Evolutionary conservation across 2,113 vertebrate genomes (phyloP), one percentile per base, ranked within the genome.

Genomic region (Alligator sinensis): DNA sequence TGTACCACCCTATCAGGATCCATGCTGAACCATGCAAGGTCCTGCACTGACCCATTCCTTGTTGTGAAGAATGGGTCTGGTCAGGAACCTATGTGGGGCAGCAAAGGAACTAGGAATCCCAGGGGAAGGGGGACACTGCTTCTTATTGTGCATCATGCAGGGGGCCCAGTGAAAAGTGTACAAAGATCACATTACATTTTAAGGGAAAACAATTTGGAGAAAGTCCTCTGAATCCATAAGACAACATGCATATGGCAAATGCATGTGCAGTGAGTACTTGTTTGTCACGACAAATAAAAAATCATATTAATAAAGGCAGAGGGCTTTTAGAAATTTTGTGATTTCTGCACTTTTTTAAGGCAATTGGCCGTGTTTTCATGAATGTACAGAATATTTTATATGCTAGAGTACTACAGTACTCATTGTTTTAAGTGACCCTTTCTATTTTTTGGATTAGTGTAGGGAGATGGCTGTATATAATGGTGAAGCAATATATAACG

Each of bases 271-370:
- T 58, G 78, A 89, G 22, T 25, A 59, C 28, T 47, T 55, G 54
- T 12, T 91, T 91, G 74, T 61, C 25, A 55, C 47, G 59, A 87
- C 60, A 92, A 68, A 15, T n/a, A 15, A 86, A 5, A 47, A 58
- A 81, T 47, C 60, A 68, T 6, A 68, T 47, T 77, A 93, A 87
- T 16, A 38, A 92, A 90, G 19, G 28, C 15, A 77, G 90, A 78
- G 89, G 14, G 54, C 77, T 74, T 92, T 63, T 63, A 90, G 80
- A 38, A 86, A 64, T 68, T 1, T 10, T 63, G 25, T 74, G 66
- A 38, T 10, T 88, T 27, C 30, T 79, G 27, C 22, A 27, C 88
- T 88, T 91, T 94, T 77, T 87, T 96, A 81, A 63, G 74, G n/a
- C 21, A 86, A 22, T 38, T 93, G 63, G 63, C 28, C 8, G 19